Conservation (phyloP, 2,888 invertebrate genomes). For the Suillia variegata region DNA sequence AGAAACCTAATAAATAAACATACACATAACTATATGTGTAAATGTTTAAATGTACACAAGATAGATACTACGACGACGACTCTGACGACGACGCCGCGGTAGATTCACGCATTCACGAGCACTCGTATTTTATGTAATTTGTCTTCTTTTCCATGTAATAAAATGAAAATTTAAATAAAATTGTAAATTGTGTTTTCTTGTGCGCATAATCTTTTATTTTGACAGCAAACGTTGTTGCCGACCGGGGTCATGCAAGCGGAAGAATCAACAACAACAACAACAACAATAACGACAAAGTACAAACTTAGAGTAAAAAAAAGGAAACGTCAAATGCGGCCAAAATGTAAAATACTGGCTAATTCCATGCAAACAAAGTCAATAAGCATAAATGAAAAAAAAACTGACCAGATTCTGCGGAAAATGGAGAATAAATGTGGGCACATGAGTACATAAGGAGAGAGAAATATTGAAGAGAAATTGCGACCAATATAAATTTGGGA, state of each 20-base stretch:
- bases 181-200: constrained; percentile 42
- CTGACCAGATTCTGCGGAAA: no score
- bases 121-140: constrained; percentile 49
- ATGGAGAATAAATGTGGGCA: no score
- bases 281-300: background rate
- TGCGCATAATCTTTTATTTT: constrained; percentile 19
- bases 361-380: background rate
- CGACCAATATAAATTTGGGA: no score
- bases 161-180: constrained; percentile 45
- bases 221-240: constrained; percentile 3
- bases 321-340: no score
- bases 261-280: background rate
- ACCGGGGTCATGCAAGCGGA: background rate
- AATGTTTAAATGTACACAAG: no score
- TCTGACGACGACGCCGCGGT: constrained; percentile 16
- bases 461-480: background rate
- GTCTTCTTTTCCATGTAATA: constrained; percentile 53
- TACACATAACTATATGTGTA: constrained; percentile 19
- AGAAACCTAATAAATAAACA: constrained; percentile 32
- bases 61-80: no score
- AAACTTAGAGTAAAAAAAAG: no score
- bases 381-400: no score
- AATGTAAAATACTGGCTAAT: no score
- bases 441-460: no score
- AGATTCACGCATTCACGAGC: constrained; percentile 9